Evolutionary conservation across 2,797 vertebrate species (phyloP), one percentile per base, ranked within the genome.

Genomic region (Valencia hispanica): DNA sequence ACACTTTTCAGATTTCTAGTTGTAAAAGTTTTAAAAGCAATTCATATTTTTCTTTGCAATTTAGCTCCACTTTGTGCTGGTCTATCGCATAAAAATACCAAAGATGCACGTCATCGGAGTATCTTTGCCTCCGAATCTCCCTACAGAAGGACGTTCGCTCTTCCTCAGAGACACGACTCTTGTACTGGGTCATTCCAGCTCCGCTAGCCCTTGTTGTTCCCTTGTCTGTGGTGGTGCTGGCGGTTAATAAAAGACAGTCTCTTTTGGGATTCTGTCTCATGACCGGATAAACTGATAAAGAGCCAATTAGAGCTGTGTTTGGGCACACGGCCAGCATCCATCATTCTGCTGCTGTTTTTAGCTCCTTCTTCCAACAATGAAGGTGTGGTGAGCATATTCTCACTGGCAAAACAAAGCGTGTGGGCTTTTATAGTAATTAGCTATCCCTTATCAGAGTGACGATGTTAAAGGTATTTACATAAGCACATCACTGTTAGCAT

Each of bases 281-380:
- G 45, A 43, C 53, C 25, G 74, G 74, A 88, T 85, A 73, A 73
- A 87, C 78, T 79, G 75, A 85, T 74, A 69, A 87, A 77, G 57
- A 72, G 73, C 83, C 89, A 84, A 87, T 93, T 90, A 87, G 81
- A 87, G 78, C 77, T 34, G 47, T 68, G 66, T 74, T 79, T 55
- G 63, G 70, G 34, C 65, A 68, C 59, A 70, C 36, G 27, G 70
- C 76, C 41, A 70, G 53, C 85, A 89, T 93, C 80, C 79, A 85
- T 94, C 89, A 87, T 81, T 61, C 75, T 48, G 69, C 74, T n/a
- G 70, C 73, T n/a, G 73, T 84, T 70, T 82, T 39, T 43, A 41
- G 82, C 66, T 71, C 57, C 34, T 65, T 77, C 78, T 70, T 53
- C 63, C 81, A 83, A 76, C 78, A 50, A 78, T 51, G 80, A 79